A percentile compares a stretch with the other conserved stretches of the same genome.
Evolutionary conservation across 2,888 invertebrate species (phyloP).

Genomic region (Adelphocoris suturalis): DNA sequence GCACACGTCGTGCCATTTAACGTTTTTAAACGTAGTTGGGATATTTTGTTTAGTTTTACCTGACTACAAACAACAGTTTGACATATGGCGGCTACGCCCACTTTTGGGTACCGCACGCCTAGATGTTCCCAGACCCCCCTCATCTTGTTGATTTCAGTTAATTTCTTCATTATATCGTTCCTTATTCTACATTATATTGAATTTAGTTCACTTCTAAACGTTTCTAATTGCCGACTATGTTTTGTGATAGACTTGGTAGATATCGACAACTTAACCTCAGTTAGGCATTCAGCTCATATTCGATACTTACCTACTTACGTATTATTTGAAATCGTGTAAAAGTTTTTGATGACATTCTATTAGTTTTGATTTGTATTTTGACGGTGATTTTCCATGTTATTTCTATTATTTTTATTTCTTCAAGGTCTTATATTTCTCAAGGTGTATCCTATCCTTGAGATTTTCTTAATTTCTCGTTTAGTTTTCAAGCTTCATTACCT

Average conservation of each 20-base stretch:
- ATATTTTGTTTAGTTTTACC: too few relatives aligned
- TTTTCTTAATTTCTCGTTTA: background rate
- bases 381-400: too few relatives aligned
- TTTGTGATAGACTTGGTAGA: too few relatives aligned
- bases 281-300: too few relatives aligned
- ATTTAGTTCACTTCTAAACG: background rate
- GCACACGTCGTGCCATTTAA: background rate
- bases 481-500: background rate
- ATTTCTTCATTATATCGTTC: background rate
- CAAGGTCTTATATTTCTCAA: background rate
- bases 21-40: too few relatives aligned
- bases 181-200: background rate
- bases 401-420: too few relatives aligned
- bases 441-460: constrained; percentile 31
- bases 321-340: too few relatives aligned
- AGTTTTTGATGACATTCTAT: too few relatives aligned
- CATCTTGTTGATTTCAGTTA: background rate
- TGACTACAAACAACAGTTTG: constrained; percentile 36
- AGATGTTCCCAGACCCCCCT: background rate
- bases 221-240: background rate
- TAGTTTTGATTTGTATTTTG: too few relatives aligned
- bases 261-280: too few relatives aligned
- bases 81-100: constrained; percentile 61
- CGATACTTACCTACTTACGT: too few relatives aligned
- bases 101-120: constrained; percentile 53